Evolutionary conservation across 30 jellyfish, hydroid and myxozoan genomes (phyloP).

Genomic region (Hydractinia echinata): DNA sequence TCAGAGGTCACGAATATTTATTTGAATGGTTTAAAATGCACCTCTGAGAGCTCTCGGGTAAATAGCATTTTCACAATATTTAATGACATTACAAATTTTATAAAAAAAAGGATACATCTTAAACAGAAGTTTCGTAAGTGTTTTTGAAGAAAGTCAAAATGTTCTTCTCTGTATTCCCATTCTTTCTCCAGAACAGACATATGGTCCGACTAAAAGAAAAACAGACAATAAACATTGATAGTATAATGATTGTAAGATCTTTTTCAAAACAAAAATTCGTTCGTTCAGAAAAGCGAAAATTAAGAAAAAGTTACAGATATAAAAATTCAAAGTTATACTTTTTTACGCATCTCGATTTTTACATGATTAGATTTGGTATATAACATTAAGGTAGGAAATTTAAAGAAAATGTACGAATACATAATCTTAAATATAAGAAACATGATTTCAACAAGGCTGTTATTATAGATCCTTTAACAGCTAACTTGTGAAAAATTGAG

Average conservation of each 20-base stretch:
- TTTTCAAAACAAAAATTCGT: not conserved
- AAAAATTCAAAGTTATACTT: no score
- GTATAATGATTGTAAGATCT: no score
- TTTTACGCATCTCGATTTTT: no score
- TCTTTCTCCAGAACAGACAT: conserved; percentile 83
- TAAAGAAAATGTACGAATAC: no score
- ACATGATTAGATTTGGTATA: no score
- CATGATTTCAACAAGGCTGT: no score
- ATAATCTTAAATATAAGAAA: no score
- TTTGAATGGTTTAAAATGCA: not conserved
- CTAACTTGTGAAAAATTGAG: no score
- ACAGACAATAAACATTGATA: no score
- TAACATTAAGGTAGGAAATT: no score
- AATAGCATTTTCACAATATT: not conserved
- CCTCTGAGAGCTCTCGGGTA: not conserved
- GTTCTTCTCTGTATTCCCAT: conserved; percentile 79
- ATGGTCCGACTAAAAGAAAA: conserved; percentile 57
- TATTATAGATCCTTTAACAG: no score
- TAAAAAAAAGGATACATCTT: conserved; percentile 65
- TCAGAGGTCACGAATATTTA: not conserved
- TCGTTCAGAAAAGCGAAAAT: not conserved
- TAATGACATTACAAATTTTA: not conserved
- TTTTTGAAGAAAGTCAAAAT: conserved; percentile 88
- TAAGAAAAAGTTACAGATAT: no score
- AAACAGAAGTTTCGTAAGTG: conserved; percentile 70